These are phyloP conservation scores for Cotesia chilonis DNA, from an alignment of 1,140 invertebrate genomes.

Conservation along the genomic window DNA sequence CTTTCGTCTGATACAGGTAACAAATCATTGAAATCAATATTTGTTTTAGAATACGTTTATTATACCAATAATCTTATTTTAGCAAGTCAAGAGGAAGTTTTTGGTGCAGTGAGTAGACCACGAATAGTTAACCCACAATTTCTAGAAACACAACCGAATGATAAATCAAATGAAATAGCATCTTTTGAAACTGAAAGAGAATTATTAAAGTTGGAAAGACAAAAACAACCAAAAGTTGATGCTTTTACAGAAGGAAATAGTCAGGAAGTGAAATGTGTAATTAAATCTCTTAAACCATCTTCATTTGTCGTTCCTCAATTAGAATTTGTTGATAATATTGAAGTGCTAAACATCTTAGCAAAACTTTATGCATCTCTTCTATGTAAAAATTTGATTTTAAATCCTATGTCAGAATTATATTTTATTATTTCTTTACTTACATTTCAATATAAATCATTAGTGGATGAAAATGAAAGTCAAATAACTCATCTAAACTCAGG, in stretches of 20 bases:
- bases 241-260: not conserved
- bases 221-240: constrained; percentile 48
- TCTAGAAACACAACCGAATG: constrained; percentile 46
- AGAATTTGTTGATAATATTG: constrained; percentile 55
- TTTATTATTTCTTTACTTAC: constrained; percentile 69
- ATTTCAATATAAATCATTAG: constrained; percentile 43
- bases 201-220: constrained; percentile 52
- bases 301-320: constrained; percentile 50
- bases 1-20: constrained; percentile 45
- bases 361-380: constrained; percentile 63
- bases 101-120: constrained; percentile 52
- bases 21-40: constrained; percentile 9
- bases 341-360: constrained; percentile 60
- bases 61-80: constrained; percentile 32
- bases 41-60: constrained; percentile 10
- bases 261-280: constrained; percentile 36
- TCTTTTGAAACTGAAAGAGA: constrained; percentile 53
- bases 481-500: constrained; percentile 17
- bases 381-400: constrained; percentile 65
- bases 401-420: constrained; percentile 70
- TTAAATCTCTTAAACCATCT: constrained; percentile 35
- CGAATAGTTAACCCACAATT: constrained; percentile 52
- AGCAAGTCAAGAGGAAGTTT: constrained; percentile 44
- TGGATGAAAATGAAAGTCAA: constrained; percentile 17
- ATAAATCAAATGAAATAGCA: constrained; percentile 43